These are phyloP conservation scores for Zele albiditarsus DNA, from an alignment of 2,888 invertebrate species.

Conservation along the genomic window DNA sequence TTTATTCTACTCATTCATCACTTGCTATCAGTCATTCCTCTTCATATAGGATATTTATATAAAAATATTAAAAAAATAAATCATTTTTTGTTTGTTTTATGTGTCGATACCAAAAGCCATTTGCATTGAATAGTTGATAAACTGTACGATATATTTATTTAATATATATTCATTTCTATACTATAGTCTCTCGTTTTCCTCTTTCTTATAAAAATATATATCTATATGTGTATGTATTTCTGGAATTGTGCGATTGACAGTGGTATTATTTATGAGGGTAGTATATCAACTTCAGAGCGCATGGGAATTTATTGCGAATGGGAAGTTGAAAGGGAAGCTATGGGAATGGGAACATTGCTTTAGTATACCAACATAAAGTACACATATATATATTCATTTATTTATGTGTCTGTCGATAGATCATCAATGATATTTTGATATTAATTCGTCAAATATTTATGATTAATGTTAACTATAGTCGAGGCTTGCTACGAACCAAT, in stretches of 20 bases:
- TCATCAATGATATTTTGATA: constrained; percentile 20
- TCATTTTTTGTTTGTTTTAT: constrained; percentile 18
- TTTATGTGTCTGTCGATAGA: constrained; percentile 1
- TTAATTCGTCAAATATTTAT: constrained; percentile 22
- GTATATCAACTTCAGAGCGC: constrained; percentile 21
- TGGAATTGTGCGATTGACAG: constrained; percentile 28
- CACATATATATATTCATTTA: not conserved
- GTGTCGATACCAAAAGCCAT: constrained; percentile 24
- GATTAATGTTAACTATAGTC: constrained; percentile 39
- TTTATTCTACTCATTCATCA: too few species aligned
- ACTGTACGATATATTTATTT: constrained; percentile 13
- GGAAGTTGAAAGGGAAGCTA: constrained; percentile 1
- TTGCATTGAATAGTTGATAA: constrained; percentile 18
- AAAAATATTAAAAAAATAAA: too few species aligned
- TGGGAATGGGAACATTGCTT: constrained; percentile 19
- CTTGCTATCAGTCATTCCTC: too few species aligned
- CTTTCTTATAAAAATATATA: constrained; percentile 6
- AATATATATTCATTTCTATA: constrained; percentile 1
- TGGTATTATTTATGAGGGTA: constrained; percentile 27
- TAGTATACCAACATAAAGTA: not conserved
- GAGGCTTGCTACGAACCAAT: constrained; percentile 28
- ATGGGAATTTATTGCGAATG: constrained; percentile 29
- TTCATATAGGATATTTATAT: too few species aligned
- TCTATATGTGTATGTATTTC: constrained; percentile 9
- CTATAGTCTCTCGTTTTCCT: not conserved